Percentiles rank a stretch among this genome's conserved stretches.
Conservation (phyloP, 2,113 vertebrate species). For the Bos indicus region DNA sequence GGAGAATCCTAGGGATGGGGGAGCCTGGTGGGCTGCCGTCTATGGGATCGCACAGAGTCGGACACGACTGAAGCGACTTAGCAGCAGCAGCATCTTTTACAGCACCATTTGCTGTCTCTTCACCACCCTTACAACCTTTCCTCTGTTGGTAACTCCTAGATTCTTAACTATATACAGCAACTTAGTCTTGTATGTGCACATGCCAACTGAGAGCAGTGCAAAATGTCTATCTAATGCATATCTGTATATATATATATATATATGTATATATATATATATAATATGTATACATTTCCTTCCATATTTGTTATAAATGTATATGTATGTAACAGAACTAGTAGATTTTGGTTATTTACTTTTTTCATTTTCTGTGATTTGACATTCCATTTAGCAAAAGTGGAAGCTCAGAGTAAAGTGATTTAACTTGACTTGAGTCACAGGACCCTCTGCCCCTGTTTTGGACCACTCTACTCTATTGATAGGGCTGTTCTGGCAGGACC, state of each 20-base stretch:
- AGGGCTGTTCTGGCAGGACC: not conserved
- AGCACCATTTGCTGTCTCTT: not conserved
- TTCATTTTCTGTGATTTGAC: not conserved
- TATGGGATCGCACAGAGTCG: too few relatives aligned
- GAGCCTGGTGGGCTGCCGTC: too few relatives aligned
- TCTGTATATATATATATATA: not conserved
- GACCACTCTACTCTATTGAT: not conserved
- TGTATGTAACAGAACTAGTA: not conserved
- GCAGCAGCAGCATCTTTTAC: not conserved
- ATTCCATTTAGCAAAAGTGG: not conserved
- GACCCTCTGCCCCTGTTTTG: not conserved
- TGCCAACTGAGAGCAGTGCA: not conserved
- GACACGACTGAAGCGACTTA: too few relatives aligned
- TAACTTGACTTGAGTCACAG: not conserved
- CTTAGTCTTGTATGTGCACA: not conserved
- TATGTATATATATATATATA: not conserved
- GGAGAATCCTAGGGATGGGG: too few relatives aligned
- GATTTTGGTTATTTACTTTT: not conserved
- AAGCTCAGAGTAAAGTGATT: not conserved
- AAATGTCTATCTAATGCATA: not conserved
- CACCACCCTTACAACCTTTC: not conserved
- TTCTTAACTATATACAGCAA: not conserved
- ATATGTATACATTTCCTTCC: not conserved
- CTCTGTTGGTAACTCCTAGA: not conserved
- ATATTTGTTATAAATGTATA: not conserved